A percentile compares a stretch with the other conserved stretches of the same genome.
These are phyloP conservation scores for Acanthisitta chloris DNA, from an alignment of 2,113 vertebrate species.

Conservation along the genomic window DNA sequence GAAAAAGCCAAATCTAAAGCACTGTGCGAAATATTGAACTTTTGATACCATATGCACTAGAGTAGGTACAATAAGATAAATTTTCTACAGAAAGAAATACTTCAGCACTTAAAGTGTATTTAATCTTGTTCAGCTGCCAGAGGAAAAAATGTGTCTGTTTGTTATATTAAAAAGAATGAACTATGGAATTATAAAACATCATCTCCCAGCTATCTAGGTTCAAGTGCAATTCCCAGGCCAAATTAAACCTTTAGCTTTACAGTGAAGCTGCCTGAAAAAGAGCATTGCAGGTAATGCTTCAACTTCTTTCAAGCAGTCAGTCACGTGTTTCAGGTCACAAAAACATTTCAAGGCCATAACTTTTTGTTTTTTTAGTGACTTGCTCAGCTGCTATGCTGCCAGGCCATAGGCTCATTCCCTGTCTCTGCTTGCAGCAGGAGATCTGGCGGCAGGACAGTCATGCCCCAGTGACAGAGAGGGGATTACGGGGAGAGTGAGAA, in stretches of 20 bases:
- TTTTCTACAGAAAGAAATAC: background rate
- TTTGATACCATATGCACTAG: background rate
- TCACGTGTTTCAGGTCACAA: background rate
- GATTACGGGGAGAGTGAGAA: background rate
- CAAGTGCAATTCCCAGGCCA: background rate
- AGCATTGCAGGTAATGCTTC: background rate
- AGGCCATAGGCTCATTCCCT: fast-evolving
- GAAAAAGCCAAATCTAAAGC: background rate
- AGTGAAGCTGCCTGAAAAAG: background rate
- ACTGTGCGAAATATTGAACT: background rate
- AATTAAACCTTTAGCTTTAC: background rate
- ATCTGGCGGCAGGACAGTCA: background rate
- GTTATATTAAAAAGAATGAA: background rate
- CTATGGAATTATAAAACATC: background rate
- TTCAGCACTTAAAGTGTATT: background rate
- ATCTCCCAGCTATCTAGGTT: background rate
- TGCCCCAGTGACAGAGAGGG: background rate
- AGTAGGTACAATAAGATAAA: background rate
- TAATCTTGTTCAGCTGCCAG: background rate
- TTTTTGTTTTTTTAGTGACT: background rate
- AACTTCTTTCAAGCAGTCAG: background rate
- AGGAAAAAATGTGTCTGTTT: background rate
- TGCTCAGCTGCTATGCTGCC: background rate
- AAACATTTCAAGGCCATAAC: fast-evolving
- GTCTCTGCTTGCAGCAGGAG: background rate